Evolutionary conservation across 2,113 vertebrate species (phyloP).

Genomic region (Heloderma charlesbogerti): DNA sequence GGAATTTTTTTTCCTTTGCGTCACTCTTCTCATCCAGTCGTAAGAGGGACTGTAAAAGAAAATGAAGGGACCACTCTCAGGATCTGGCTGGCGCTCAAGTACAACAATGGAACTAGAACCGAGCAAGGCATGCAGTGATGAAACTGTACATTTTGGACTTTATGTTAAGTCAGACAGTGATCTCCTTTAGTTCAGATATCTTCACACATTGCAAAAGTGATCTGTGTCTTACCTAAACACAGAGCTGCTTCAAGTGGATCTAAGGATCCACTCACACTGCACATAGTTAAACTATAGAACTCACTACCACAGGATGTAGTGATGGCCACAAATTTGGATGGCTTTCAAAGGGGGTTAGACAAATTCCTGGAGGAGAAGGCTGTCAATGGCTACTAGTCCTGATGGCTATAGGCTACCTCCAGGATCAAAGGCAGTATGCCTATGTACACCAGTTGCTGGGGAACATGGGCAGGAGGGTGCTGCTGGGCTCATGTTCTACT

Average conservation of each 20-base stretch:
- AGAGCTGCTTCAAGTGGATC: neutral
- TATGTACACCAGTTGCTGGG: no score
- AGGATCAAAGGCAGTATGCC: no score
- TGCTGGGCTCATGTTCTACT: no score
- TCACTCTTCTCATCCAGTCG: slow-evolving; percentile 98
- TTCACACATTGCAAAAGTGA: neutral
- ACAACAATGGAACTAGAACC: neutral
- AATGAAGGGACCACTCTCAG: slow-evolving; percentile 33
- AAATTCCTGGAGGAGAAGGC: no score
- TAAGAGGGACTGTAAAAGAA: slow-evolving; percentile 90
- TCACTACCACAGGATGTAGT: no score
- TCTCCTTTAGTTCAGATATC: neutral
- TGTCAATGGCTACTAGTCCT: no score
- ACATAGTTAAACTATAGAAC: no score
- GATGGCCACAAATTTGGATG: no score
- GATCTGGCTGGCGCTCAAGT: slow-evolving; percentile 8
- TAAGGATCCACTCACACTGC: no score
- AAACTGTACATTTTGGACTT: neutral
- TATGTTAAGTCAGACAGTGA: neutral
- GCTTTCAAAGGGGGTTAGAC: no score
- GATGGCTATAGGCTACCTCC: no score
- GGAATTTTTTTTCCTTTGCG: slow-evolving; percentile 92
- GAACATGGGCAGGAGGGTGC: no score
- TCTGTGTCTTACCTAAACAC: neutral
- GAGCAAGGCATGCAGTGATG: neutral